These are phyloP conservation scores for Phortica magna DNA, from an alignment of 2,888 invertebrate species.

Conservation along the genomic window DNA sequence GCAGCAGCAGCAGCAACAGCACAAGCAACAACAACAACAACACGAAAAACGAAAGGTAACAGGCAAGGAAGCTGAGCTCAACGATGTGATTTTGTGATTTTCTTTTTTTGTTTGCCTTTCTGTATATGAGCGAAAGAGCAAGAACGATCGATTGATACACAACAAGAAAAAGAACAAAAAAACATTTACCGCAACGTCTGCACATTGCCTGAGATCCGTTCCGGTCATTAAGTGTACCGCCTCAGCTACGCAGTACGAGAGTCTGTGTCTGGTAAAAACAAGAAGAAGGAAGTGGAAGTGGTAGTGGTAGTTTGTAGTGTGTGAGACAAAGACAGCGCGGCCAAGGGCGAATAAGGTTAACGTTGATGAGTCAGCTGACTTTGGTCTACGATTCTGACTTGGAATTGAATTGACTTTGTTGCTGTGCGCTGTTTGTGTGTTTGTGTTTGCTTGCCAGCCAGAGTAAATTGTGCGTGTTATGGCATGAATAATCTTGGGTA, in stretches of 20 bases:
- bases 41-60: slow-evolving; percentile 1
- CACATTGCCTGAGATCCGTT: slow-evolving; percentile 60
- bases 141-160: slow-evolving; percentile 1
- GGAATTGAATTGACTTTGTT: slow-evolving; percentile 3
- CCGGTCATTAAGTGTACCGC: slow-evolving; percentile 74
- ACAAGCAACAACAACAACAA: background rate
- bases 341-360: background rate
- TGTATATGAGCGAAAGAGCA: background rate
- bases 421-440: too few species aligned
- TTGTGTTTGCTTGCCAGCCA: slow-evolving; percentile 40
- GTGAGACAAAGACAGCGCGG: background rate
- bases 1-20: background rate
- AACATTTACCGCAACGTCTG: slow-evolving; percentile 12
- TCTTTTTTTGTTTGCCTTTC: background rate
- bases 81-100: background rate
- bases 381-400: slow-evolving; percentile 31
- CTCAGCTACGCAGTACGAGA: slow-evolving; percentile 32
- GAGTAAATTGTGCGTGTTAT: slow-evolving; percentile 72
- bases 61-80: slow-evolving; percentile 21
- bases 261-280: slow-evolving; percentile 34
- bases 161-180: background rate
- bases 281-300: slow-evolving; percentile 31
- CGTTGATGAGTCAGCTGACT: slow-evolving; percentile 68
- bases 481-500: slow-evolving; percentile 61
- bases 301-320: slow-evolving; percentile 33